Evolutionary conservation across 2,888 invertebrate species (phyloP).

Genomic region (Metopia argyrocephala): DNA sequence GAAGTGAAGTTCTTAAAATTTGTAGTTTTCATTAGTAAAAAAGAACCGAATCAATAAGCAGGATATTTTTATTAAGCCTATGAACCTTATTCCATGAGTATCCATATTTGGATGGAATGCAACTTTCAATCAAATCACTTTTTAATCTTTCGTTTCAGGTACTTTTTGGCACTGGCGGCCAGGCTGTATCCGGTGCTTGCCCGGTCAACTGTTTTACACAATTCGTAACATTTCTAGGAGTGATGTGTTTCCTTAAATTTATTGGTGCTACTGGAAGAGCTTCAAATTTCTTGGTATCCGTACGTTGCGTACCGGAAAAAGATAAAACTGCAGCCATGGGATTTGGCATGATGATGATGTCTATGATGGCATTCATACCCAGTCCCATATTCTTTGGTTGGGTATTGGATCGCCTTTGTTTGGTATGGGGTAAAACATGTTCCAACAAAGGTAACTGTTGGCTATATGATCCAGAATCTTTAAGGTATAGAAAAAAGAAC

Average conservation of each 20-base stretch:
- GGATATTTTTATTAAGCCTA: no score
- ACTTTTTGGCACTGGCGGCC: conserved; percentile 72
- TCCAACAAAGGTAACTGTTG: conserved; percentile 86
- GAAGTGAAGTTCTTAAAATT: no score
- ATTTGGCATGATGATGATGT: conserved; percentile 84
- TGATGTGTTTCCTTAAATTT: conserved; percentile 82
- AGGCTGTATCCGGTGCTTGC: conserved; percentile 80
- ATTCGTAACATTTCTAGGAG: conserved; percentile 80
- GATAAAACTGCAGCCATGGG: conserved; percentile 87
- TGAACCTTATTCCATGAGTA: no score
- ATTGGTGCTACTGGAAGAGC: conserved; percentile 82
- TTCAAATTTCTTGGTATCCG: conserved; percentile 82
- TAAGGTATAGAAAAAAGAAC: conserved; percentile 74
- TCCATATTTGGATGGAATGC: no score
- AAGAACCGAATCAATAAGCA: no score
- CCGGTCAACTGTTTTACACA: conserved; percentile 81
- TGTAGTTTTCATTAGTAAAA: no score
- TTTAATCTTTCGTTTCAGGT: conserved; percentile 8
- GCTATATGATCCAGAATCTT: conserved; percentile 84
- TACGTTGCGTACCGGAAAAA: conserved; percentile 85
- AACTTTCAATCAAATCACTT: neutral
- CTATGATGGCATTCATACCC: conserved; percentile 86
- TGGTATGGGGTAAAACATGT: conserved; percentile 87
- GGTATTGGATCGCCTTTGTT: conserved; percentile 82
- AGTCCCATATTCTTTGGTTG: conserved; percentile 88